These are phyloP conservation scores for Pelodytes ibericus DNA, from an alignment of 2,797 vertebrate genomes.

Conservation along the genomic window DNA sequence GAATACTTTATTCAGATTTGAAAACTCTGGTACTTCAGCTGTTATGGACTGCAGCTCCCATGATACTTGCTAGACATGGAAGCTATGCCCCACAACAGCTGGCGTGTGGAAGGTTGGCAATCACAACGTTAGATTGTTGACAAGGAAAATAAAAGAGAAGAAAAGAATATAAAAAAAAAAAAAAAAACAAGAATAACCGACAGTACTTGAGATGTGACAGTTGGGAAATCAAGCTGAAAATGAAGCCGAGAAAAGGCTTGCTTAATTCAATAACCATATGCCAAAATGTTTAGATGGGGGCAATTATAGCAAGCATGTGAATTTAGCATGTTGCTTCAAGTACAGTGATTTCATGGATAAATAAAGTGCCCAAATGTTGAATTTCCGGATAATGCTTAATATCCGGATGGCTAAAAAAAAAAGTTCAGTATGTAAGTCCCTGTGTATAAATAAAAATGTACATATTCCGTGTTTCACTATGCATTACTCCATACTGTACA, in stretches of 20 bases:
- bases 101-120: slow-evolving; percentile 11
- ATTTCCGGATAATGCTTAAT: slow-evolving; percentile 30
- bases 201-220: slow-evolving; percentile 38
- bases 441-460: too few species aligned
- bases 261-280: slow-evolving; percentile 58
- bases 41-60: too few species aligned
- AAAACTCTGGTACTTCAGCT: slow-evolving; percentile 31
- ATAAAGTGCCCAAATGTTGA: slow-evolving; percentile 41
- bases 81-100: not conserved
- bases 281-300: slow-evolving; percentile 62
- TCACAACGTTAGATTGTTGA: too few species aligned
- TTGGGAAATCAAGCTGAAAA: slow-evolving; percentile 42
- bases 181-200: slow-evolving; percentile 6
- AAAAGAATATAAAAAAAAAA: not conserved
- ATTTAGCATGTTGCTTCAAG: slow-evolving; percentile 57
- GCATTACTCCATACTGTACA: too few species aligned
- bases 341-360: not conserved
- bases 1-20: too few species aligned
- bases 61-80: slow-evolving; percentile 45
- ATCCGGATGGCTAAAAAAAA: not conserved
- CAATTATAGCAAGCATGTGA: slow-evolving; percentile 61
- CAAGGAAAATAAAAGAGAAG: not conserved
- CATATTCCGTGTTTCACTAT: not conserved
- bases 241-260: slow-evolving; percentile 43
- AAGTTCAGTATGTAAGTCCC: not conserved